Base-by-base conservation (phyloP, 2,888 invertebrate genomes). In the Ichneumon xanthorius region DNA sequence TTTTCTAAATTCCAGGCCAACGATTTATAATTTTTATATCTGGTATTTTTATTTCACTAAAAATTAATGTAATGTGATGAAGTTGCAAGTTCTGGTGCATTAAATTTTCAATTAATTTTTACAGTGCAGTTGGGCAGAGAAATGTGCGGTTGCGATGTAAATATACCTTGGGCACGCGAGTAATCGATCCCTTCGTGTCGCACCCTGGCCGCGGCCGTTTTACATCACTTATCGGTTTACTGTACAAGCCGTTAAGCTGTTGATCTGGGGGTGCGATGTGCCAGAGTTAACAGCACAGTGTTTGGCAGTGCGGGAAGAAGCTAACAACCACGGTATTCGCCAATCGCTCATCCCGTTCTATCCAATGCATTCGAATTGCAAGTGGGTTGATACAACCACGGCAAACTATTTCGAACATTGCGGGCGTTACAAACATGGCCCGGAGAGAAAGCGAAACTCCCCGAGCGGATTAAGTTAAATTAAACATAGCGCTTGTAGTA, bases 341-440 rank as follows among this genome's bases (percentile, higher is more conserved):
- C 45, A 16, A 48, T 48, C 45, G 45, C 45, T 48, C 45, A 48
- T 48, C 4, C 45, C 16, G 16, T 14, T 48, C 45, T 16, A 4
- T 4, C 16, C 45, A 2, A 16, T 48, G 45, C 16, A 16, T 48
- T 16, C 16, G 40, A 5, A 48, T 61, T 58, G 16, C 48, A 33
- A 75, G 55, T 68, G 22, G 9, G 22, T 50, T 14, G 65, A 72
- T 61, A 19, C 55, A 72, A 61, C 65, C 67, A 19, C 16, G 58
- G 71, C 75, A 71, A 86, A 86, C 84, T 84, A 84, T 86, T 84
- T 84, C 65, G 75, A 84, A 79, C 67, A 48, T 80, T 55, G 58
- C 40, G 58, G 45, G 55, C 19, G 65, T 14, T 50, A 40, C 71
- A 61, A 50, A 16, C 65, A 53, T 40, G 26, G 14, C 50, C 14